Evolutionary conservation across 23 tunicate genomes (phyloP).

Genomic region (Diplosoma virens): DNA sequence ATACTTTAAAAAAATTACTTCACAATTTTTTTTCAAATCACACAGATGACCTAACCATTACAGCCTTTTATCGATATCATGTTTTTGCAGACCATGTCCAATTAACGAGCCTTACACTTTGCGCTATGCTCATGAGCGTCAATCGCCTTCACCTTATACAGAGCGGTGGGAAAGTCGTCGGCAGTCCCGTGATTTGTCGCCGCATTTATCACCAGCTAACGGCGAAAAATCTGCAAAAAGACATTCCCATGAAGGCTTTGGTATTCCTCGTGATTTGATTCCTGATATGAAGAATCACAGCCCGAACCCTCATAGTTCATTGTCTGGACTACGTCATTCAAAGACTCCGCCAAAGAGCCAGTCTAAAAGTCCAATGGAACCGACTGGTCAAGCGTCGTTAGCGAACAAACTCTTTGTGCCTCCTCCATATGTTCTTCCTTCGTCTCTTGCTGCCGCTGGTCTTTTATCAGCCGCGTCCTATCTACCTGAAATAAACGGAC

Average conservation of each 20-base stretch:
- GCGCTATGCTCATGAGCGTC: conserved; percentile 10
- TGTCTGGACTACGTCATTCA: background rate
- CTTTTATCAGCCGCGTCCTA: background rate
- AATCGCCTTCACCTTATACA: conserved; percentile 3
- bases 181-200: conserved; percentile 19
- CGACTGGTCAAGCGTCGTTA: background rate
- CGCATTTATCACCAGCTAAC: conserved; percentile 1
- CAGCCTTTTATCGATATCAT: background rate
- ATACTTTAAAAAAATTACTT: no score
- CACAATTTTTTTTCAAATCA: no score
- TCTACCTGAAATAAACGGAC: background rate
- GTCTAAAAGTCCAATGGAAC: background rate
- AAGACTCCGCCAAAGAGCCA: background rate
- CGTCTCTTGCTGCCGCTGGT: background rate
- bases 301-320: conserved; percentile 7
- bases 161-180: conserved; percentile 4
- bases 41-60: no score
- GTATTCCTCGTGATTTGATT: conserved; percentile 21
- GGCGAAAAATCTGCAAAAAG: background rate
- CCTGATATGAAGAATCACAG: conserved; percentile 12
- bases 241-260: conserved; percentile 3
- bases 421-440: conserved; percentile 23
- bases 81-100: background rate
- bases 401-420: background rate
- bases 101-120: background rate